phyloP scores from a whole-genome alignment of 2,888 invertebrate genomes.

The Belgica antarctica region DNA sequence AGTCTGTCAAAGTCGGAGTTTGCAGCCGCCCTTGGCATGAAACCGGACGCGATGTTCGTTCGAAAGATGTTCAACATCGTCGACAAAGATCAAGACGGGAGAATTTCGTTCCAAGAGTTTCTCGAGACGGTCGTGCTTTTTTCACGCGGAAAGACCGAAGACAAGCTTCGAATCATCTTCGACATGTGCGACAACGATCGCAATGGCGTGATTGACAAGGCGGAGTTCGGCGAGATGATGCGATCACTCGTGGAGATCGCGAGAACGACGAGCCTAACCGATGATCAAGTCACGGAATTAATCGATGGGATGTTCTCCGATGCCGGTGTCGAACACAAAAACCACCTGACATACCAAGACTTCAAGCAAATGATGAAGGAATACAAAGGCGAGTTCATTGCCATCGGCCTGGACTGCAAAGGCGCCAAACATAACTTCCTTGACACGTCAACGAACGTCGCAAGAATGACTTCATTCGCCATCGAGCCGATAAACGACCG shows the following conservation, averaged over 20 bases:
- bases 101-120: conserved; percentile 95
- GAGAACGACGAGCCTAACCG: conserved; percentile 82
- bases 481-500: conserved; percentile 77
- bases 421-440: conserved; percentile 93
- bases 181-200: conserved; percentile 97
- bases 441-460: conserved; percentile 91
- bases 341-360: conserved; percentile 84
- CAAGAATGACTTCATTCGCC: conserved; percentile 91
- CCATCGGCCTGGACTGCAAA: conserved; percentile 90
- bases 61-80: conserved; percentile 97
- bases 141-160: conserved; percentile 88
- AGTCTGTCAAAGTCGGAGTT: conserved; percentile 89
- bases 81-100: conserved; percentile 88
- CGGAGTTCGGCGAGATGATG: conserved; percentile 89
- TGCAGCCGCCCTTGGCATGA: conserved; percentile 94
- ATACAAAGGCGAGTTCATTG: conserved; percentile 92
- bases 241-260: conserved; percentile 90
- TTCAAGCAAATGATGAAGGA: conserved; percentile 96
- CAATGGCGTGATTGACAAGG: conserved; percentile 91
- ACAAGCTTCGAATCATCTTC: conserved; percentile 89
- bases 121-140: conserved; percentile 90
- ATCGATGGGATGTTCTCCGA: conserved; percentile 94
- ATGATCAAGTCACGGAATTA: conserved; percentile 85
- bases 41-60: conserved; percentile 89
- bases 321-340: conserved; percentile 85